phyloP scores from a whole-genome alignment of 2,797 vertebrate species.

The Babyrousa celebensis region DNA sequence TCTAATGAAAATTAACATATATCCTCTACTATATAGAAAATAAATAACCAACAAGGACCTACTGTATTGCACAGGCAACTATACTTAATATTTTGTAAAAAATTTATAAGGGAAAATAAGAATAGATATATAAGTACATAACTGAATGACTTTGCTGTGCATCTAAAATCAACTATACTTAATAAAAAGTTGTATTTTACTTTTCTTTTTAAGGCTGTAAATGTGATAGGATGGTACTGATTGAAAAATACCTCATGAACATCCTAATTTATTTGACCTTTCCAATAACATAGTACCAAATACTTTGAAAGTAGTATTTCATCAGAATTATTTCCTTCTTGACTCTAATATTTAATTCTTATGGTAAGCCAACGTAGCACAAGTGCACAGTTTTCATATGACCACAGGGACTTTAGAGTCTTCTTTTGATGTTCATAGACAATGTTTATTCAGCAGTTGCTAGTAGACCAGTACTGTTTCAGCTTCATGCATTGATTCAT shows the following conservation, averaged over 20 bases:
- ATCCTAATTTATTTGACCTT: slow-evolving; percentile 36
- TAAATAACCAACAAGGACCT: no score
- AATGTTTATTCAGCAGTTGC: neutral
- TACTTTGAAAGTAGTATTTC: slow-evolving; percentile 60
- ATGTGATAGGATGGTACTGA: neutral
- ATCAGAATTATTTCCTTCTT: slow-evolving; percentile 46
- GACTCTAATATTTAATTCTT: slow-evolving; percentile 44
- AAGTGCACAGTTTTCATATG: neutral
- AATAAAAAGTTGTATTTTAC: no score
- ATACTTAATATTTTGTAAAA: no score
- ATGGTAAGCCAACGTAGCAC: neutral
- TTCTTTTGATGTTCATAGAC: neutral
- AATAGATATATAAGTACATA: no score
- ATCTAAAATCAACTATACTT: no score
- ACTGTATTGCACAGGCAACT: no score
- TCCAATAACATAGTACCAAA: slow-evolving; percentile 6
- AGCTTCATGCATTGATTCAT: neutral
- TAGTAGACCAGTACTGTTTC: neutral
- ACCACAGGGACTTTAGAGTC: neutral
- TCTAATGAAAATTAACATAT: neutral
- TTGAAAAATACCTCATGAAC: neutral
- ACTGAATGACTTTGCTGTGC: no score
- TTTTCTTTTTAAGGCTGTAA: neutral
- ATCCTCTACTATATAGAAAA: no score
- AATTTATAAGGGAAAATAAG: no score